Base-by-base conservation (phyloP, 1,140 invertebrate species). In the Plectus sambesii region DNA sequence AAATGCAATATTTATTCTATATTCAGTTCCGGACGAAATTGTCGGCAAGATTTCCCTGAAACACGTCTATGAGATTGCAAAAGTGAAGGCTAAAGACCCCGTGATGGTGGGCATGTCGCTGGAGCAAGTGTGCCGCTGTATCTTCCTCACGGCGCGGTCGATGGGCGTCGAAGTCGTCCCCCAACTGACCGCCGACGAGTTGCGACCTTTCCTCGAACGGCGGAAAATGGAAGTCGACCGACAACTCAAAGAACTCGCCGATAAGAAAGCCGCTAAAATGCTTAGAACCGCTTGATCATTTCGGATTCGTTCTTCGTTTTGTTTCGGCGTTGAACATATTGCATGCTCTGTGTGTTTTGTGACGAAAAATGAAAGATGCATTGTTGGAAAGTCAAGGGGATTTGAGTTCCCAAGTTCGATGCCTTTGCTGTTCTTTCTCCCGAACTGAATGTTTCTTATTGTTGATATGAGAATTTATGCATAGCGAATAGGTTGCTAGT, bases 11-110 rank as follows among this genome's bases (percentile, higher is more conserved):
- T 37, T 20, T 52, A 52, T 22, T 12, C 20, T 15, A 9, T 22
- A 40, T 41, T 12, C 27, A 22, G 8, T 43, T 51, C 5, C 47
- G 47, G 73, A 75, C 56, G 87, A 96, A 74, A 72, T 82, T 15
- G 77, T 80, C 62, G 93, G 93, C 0, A 92, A 83, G 75, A 78
- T 98, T 41, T 88, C 88, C 1, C 63, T 90, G 0, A 97, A 94
- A 71, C 93, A 99, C 74, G 71, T 98, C 25, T 99, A 97, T 74
- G 93, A 99, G 80, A 98, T 99, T 65, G 92, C 93, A 0, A 79
- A 81, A 72, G 85, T 98, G 2, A 98, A 98, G 74, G 75, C 78
- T 9, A 68, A 83, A 70, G 93, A 98, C 75, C 82, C 83, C 22
- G 70, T 79, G 8, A 75, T 83, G 56, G 76, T 81, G 47, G 72